Evolutionary conservation across 53 echinoderm and acorn worm genomes (phyloP).

Genomic region (Henricia sp.): DNA sequence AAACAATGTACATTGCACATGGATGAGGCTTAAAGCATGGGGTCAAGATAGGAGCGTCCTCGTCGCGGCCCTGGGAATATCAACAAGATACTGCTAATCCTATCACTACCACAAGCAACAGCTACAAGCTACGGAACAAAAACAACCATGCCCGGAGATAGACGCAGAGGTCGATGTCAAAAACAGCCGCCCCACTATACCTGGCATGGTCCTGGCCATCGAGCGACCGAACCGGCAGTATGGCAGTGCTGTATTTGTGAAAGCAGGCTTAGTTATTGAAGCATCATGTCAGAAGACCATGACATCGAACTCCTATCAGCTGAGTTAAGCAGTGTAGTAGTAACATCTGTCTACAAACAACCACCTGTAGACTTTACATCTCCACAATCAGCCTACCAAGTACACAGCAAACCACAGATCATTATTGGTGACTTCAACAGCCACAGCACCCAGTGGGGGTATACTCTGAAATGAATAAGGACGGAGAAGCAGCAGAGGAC

Average conservation of each 20-base stretch:
- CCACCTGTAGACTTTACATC: conserved; percentile 12
- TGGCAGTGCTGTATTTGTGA: conserved; percentile 55
- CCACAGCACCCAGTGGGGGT: conserved; percentile 47
- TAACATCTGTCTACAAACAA: conserved; percentile 60
- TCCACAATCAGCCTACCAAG: not conserved
- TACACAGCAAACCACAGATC: not conserved
- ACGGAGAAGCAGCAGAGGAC: conserved; percentile 39
- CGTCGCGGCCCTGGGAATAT: too few species aligned
- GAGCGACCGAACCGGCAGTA: conserved; percentile 47
- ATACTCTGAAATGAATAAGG: conserved; percentile 29
- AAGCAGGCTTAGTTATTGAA: conserved; percentile 5
- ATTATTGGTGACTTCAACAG: conserved; percentile 47
- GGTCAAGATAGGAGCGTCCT: too few species aligned
- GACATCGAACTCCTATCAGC: conserved; percentile 53
- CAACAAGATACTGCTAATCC: too few species aligned
- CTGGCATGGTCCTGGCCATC: conserved; percentile 54
- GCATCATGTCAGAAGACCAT: not conserved
- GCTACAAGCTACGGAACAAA: too few species aligned
- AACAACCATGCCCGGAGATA: too few species aligned
- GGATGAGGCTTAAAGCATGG: too few species aligned
- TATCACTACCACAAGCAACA: too few species aligned
- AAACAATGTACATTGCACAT: too few species aligned
- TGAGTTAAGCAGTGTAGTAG: conserved; percentile 32
- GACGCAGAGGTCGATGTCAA: too few species aligned
- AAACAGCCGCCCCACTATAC: conserved; percentile 43